Evolutionary conservation across 2,888 invertebrate species (phyloP).

Genomic region (Coenonympha glycerion): DNA sequence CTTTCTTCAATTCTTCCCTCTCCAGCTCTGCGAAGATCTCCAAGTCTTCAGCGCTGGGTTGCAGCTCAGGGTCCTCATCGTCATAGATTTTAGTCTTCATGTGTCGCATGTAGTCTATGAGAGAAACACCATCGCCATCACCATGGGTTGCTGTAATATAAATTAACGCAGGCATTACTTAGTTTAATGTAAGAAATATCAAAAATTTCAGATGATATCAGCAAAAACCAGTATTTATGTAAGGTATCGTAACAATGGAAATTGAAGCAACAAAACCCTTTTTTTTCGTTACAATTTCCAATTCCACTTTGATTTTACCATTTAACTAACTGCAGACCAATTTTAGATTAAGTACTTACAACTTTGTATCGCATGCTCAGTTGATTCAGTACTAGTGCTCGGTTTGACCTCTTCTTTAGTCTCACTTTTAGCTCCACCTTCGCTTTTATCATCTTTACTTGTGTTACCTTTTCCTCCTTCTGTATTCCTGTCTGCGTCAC

Average conservation of each 20-base stretch:
- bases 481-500: not conserved
- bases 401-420: slow-evolving; percentile 6
- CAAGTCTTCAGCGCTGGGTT: slow-evolving; percentile 59
- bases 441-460: not conserved
- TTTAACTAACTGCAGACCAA: too few species aligned
- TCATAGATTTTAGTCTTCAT: slow-evolving; percentile 30
- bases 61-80: slow-evolving; percentile 44
- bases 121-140: slow-evolving; percentile 47
- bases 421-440: not conserved
- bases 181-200: too few species aligned
- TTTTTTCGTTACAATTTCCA: too few species aligned
- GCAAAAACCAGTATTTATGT: too few species aligned
- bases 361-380: not conserved
- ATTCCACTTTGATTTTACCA: too few species aligned
- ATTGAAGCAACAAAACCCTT: too few species aligned
- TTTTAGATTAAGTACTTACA: not conserved
- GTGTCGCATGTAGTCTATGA: slow-evolving; percentile 50
- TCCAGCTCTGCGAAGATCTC: slow-evolving; percentile 65
- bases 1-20: slow-evolving; percentile 49
- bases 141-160: slow-evolving; percentile 18
- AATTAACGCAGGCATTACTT: too few species aligned
- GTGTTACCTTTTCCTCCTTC: not conserved
- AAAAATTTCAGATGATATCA: too few species aligned
- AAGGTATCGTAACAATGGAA: too few species aligned
- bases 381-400: not conserved